A percentile compares a stretch with the other conserved stretches of the same genome.
Conservation (phyloP, 1,140 invertebrate genomes). For the Bacillus rossius region DNA sequence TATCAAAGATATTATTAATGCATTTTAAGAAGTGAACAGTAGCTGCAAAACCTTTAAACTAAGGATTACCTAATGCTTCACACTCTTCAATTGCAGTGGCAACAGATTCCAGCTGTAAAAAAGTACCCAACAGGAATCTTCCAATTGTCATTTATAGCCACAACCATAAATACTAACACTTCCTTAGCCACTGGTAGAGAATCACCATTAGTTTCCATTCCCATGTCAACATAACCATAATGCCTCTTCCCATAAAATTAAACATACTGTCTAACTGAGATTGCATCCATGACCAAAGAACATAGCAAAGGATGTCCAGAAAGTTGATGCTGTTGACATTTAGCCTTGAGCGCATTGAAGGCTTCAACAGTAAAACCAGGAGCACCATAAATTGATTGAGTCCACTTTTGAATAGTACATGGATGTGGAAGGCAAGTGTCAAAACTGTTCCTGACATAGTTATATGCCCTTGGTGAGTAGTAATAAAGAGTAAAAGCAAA, state of each 20-base stretch:
- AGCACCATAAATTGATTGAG: conserved; percentile 24
- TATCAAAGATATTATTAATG: conserved; percentile 31
- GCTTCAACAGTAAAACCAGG: conserved; percentile 33
- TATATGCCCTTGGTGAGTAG: background rate
- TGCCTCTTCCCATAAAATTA: conserved; percentile 24
- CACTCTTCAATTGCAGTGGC: conserved; percentile 23
- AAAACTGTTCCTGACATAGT: conserved; percentile 25
- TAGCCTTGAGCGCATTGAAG: conserved; percentile 21
- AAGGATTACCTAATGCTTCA: conserved; percentile 10
- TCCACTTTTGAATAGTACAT: conserved; percentile 32
- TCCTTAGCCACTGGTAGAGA: background rate
- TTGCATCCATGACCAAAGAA: conserved; percentile 31
- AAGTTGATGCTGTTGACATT: background rate
- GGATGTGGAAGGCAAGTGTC: conserved; percentile 28
- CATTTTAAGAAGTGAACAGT: conserved; percentile 24
- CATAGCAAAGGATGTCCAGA: conserved; percentile 22
- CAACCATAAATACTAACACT: conserved; percentile 8
- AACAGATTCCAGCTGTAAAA: background rate
- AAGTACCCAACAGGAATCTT: conserved; percentile 18
- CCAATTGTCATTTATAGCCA: conserved; percentile 4
- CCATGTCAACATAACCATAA: conserved; percentile 12
- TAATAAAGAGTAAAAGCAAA: conserved; percentile 1
- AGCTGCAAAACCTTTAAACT: conserved; percentile 23
- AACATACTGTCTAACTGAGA: conserved; percentile 28
- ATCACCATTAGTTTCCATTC: background rate